phyloP scores from a whole-genome alignment of 2,888 invertebrate species.

The Amblyjoppa fuscipennis region DNA sequence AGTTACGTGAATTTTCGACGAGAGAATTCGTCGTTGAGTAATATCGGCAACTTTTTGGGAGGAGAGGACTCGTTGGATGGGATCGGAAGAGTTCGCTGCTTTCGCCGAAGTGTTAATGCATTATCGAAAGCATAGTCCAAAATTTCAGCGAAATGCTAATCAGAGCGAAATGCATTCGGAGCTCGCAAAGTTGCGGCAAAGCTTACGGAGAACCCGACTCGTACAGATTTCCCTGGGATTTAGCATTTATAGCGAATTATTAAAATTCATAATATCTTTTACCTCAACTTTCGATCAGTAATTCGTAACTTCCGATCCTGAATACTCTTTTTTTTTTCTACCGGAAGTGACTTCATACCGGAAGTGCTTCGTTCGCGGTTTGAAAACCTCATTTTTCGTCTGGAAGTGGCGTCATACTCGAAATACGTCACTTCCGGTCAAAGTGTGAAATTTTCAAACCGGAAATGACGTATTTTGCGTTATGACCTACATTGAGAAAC shows the following conservation, averaged over 20 bases:
- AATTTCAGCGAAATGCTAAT: neutral
- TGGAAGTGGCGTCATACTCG: too few species aligned
- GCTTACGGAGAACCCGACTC: neutral
- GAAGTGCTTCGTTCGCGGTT: too few species aligned
- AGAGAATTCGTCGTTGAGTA: neutral
- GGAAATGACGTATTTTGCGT: too few species aligned
- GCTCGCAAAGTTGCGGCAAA: neutral
- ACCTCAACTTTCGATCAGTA: neutral
- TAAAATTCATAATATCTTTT: neutral
- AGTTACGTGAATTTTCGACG: conserved; percentile 1
- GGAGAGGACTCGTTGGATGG: neutral
- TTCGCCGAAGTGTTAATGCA: neutral
- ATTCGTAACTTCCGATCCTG: neutral
- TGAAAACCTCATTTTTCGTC: too few species aligned
- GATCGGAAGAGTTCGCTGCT: neutral
- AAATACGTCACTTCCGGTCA: too few species aligned
- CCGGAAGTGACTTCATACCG: neutral
- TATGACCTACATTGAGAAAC: neutral
- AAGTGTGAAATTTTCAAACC: too few species aligned
- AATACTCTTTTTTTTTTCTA: neutral
- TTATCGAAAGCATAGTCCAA: neutral
- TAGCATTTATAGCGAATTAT: neutral
- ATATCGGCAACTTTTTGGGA: neutral
- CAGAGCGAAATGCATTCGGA: neutral
- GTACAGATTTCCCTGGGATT: neutral